Percentiles rank a stretch among this genome's conserved stretches.
These are phyloP conservation scores for Vanessa tameamea DNA, from an alignment of 1,140 invertebrate genomes.

Conservation along the genomic window DNA sequence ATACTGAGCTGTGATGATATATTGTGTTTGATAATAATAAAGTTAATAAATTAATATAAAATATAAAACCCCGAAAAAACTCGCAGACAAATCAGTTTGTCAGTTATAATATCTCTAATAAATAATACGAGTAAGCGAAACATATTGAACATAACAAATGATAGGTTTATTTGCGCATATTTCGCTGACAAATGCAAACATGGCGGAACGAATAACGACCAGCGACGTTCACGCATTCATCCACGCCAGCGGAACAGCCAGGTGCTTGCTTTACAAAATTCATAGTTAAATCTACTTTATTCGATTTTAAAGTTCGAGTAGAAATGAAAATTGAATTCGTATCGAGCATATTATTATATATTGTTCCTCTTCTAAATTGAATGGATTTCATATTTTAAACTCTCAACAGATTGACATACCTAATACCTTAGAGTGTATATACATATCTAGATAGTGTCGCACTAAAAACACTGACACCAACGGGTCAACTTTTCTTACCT, in stretches of 20 bases:
- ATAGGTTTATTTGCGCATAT: constrained; percentile 30
- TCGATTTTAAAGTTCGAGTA: background rate
- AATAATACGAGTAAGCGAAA: constrained; percentile 16
- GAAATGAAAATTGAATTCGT: background rate
- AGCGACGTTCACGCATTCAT: constrained; percentile 30
- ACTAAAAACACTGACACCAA: no score
- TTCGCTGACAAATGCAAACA: constrained; percentile 31
- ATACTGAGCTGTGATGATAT: no score
- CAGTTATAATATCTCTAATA: constrained; percentile 6
- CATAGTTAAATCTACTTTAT: constrained; percentile 4
- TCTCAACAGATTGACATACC: no score
- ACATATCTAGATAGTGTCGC: no score
- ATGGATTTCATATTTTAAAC: no score
- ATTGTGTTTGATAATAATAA: background rate
- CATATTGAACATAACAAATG: constrained; percentile 29
- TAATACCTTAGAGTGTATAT: no score
- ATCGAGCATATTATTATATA: background rate
- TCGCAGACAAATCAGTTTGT: background rate
- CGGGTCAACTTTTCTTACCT: no score
- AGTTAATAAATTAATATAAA: background rate
- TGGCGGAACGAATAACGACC: constrained; percentile 18
- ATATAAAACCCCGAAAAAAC: background rate
- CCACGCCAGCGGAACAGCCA: constrained; percentile 30
- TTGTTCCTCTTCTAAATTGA: background rate
- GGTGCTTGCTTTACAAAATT: constrained; percentile 15